These are phyloP conservation scores for Drosophila neonasuta DNA, from an alignment of 2,888 invertebrate genomes.

Conservation along the genomic window DNA sequence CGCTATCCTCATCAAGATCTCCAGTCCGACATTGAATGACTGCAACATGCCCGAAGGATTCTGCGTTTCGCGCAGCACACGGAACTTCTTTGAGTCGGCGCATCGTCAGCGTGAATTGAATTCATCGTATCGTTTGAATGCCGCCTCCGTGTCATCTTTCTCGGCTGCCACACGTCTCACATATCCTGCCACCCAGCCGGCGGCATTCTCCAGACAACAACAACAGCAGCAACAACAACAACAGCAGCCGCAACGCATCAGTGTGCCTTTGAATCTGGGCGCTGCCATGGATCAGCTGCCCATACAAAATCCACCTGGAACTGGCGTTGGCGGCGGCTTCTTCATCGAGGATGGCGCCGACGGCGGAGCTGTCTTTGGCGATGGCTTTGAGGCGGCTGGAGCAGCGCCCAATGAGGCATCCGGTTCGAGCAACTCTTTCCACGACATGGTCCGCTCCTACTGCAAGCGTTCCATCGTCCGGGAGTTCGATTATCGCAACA, in stretches of 20 bases:
- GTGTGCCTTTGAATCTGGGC: conserved; percentile 38
- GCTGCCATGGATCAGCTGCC: conserved; percentile 28
- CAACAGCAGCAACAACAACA: not conserved
- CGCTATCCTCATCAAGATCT: conserved; percentile 91
- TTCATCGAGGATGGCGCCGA: conserved; percentile 55
- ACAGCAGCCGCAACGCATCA: conserved; percentile 75
- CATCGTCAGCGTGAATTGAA: conserved; percentile 78
- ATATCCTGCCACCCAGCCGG: conserved; percentile 26
- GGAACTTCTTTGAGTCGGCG: conserved; percentile 76
- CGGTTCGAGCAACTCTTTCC: conserved; percentile 53
- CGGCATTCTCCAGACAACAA: conserved; percentile 32
- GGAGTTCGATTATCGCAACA: conserved; percentile 89
- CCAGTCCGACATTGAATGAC: conserved; percentile 86
- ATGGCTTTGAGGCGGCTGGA: conserved; percentile 35
- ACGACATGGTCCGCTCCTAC: conserved; percentile 85
- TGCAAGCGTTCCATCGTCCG: conserved; percentile 87
- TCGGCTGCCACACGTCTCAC: conserved; percentile 40
- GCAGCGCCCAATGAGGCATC: conserved; percentile 15
- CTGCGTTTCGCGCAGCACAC: conserved; percentile 83
- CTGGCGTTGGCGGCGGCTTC: not conserved
- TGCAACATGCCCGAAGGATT: conserved; percentile 89
- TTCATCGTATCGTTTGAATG: conserved; percentile 64
- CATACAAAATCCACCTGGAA: not conserved
- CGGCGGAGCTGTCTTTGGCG: conserved; percentile 77
- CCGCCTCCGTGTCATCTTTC: conserved; percentile 33